phyloP scores from a whole-genome alignment of 92 coral and sea anemone species.

The Porites cylindrica region DNA sequence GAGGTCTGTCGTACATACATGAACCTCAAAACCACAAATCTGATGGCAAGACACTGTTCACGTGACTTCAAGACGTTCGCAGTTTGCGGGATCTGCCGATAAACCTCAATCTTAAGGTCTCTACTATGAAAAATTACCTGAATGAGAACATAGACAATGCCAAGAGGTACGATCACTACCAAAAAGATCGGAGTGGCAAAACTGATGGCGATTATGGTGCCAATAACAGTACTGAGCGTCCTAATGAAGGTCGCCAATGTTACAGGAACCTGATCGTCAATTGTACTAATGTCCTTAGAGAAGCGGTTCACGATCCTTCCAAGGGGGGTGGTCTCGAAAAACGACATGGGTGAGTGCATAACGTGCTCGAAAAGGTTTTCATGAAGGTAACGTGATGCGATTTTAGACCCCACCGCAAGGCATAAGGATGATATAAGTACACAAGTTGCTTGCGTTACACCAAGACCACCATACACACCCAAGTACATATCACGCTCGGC shows the following conservation, averaged over 20 bases:
- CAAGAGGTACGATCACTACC: constrained; percentile 80
- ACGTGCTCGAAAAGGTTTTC: constrained; percentile 76
- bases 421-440: constrained; percentile 73
- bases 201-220: constrained; percentile 86
- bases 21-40: too few species aligned
- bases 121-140: constrained; percentile 61
- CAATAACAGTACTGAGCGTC: constrained; percentile 71
- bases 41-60: too few species aligned
- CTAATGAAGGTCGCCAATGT: constrained; percentile 61
- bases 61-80: too few species aligned
- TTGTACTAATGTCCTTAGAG: constrained; percentile 90
- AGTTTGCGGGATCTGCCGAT: too few species aligned
- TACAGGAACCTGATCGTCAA: constrained; percentile 83
- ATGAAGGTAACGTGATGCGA: constrained; percentile 85
- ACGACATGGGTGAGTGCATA: constrained; percentile 90
- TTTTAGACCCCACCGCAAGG: constrained; percentile 87
- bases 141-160: constrained; percentile 71
- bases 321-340: constrained; percentile 95
- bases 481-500: constrained; percentile 80
- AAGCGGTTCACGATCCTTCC: constrained; percentile 94
- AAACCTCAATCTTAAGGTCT: too few species aligned
- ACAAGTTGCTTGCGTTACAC: constrained; percentile 78
- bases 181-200: constrained; percentile 92
- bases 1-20: too few species aligned
- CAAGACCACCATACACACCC: constrained; percentile 89